Evolutionary conservation across 1,140 invertebrate genomes (phyloP), one percentile per base, ranked within the genome.

Genomic region (Nasonia giraulti): DNA sequence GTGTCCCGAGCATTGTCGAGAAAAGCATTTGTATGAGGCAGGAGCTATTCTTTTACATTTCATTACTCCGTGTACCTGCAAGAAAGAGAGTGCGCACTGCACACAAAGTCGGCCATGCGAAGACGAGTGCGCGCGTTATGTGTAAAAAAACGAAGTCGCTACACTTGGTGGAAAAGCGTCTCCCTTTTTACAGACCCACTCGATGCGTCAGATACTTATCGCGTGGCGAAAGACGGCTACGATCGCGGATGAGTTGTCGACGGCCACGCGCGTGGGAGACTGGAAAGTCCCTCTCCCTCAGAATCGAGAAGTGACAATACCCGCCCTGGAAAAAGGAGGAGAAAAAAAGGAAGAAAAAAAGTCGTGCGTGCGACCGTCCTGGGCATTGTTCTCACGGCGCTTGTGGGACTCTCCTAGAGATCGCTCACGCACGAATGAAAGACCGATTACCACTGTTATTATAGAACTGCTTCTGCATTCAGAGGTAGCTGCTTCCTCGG

Each of bases 201-300:
- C 31, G 44, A 66, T 23, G 23, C 20, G n/a, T 71, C 37, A 69
- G 85, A 73, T 80, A 69, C 83, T 88, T 88, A 86, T 90, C 87
- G 83, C 82, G 84, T 11, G 14, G 23, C 55, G 55, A 82, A 82
- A 66, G n/a, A 89, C 89, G 88, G 88, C 88, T 90, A 90, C 88
- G 88, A 90, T 90, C 74, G 81, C 47, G 81, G 62, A 27, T 33
- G 68, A 27, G 68, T 71, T 8, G 68, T 71, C 10, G 11, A 11
- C n/a, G 81, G 84, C 87, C 44, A 31, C 87, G 82, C 83, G 90
- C 91, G 91, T 92, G 91, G 91, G 91, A 92, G 91, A 91, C 89
- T 89, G 79, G 82, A 87, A 86, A 87, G 85, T 87, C 88, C 87
- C 80, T 31, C 12, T 87, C 88, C 87, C 80, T 23, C 3, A 55